Evolutionary conservation across 1,140 invertebrate genomes (phyloP).

Genomic region (Ruditapes philippinarum): DNA sequence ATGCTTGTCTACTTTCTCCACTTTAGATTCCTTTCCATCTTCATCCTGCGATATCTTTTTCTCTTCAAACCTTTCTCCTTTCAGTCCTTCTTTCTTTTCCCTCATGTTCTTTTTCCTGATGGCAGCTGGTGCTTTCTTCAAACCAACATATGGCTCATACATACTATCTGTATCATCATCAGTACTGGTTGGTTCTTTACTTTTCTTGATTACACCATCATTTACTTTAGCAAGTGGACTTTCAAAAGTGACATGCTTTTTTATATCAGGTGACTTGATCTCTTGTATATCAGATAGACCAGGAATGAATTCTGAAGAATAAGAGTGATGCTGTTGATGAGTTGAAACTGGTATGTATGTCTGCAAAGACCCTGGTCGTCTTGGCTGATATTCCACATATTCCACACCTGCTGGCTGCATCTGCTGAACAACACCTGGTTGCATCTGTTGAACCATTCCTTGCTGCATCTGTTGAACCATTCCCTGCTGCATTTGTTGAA

Average conservation of each 20-base stretch:
- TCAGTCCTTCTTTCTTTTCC: neutral
- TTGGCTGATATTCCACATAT: neutral
- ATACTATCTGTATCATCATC: neutral
- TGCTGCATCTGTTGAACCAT: neutral
- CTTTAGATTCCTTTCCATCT: neutral
- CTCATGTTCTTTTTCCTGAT: neutral
- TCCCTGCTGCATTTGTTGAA: slow-evolving; percentile 11
- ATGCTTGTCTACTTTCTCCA: neutral
- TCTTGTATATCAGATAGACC: slow-evolving; percentile 4
- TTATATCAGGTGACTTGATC: neutral
- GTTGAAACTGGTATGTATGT: neutral
- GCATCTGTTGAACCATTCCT: neutral
- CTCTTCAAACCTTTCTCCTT: neutral
- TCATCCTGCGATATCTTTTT: neutral
- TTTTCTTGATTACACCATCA: neutral
- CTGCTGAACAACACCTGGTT: neutral
- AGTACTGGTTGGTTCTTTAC: neutral
- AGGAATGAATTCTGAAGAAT: neutral
- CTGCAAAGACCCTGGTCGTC: neutral
- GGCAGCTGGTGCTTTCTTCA: neutral
- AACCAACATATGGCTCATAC: slow-evolving; percentile 20
- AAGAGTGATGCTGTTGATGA: neutral
- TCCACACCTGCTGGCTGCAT: neutral
- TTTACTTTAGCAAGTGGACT: neutral
- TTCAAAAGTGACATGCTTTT: slow-evolving; percentile 4